phyloP scores from a whole-genome alignment of 2,888 invertebrate genomes.

The Pterostichus madidus region DNA sequence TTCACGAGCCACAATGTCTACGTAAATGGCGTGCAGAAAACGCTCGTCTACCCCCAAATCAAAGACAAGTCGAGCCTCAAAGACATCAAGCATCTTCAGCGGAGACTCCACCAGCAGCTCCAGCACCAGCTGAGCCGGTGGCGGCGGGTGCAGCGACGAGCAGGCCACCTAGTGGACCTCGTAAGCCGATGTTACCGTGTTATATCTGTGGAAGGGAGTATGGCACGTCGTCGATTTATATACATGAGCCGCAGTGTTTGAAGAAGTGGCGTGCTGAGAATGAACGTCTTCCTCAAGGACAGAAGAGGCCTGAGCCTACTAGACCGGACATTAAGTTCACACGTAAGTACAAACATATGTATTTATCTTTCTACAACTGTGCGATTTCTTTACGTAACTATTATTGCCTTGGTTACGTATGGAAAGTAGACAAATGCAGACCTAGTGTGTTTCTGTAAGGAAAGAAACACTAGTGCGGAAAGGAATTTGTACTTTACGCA shows the following conservation, averaged over 20 bases:
- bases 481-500: no score
- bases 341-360: conserved; percentile 76
- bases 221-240: conserved; percentile 81
- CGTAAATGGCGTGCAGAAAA: conserved; percentile 82
- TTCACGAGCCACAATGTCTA: conserved; percentile 85
- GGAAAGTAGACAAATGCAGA: no score
- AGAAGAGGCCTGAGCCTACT: conserved; percentile 76
- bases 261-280: conserved; percentile 82
- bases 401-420: no score
- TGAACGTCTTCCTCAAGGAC: conserved; percentile 78
- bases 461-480: no score
- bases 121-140: conserved; percentile 11
- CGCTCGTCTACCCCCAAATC: conserved; percentile 78
- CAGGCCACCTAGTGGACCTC: conserved; percentile 54
- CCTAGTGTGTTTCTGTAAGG: no score
- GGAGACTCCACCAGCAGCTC: background rate
- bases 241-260: conserved; percentile 85
- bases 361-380: no score
- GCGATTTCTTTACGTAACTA: no score
- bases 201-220: conserved; percentile 84
- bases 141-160: background rate
- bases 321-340: conserved; percentile 79
- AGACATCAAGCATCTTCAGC: conserved; percentile 48
- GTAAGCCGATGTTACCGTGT: conserved; percentile 77
- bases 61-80: conserved; percentile 73